Evolutionary conservation across 2,113 vertebrate genomes (phyloP), one percentile per base, ranked within the genome.

Genomic region (Hypanus sabinus): DNA sequence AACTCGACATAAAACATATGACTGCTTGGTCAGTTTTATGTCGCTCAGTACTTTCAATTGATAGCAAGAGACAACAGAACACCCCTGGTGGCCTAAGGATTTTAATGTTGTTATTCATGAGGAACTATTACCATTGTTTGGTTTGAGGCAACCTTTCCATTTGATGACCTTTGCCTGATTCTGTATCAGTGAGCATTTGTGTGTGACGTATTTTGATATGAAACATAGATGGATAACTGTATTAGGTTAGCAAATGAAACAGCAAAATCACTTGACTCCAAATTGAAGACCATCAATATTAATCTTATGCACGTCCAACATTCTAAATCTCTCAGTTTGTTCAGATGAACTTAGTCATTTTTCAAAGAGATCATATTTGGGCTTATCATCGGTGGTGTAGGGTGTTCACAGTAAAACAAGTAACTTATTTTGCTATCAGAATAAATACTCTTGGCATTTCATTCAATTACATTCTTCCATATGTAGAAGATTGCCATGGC

Each of bases 241-340:
- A 46, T 73, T 11, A 33, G 36, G 33, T 92, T 30, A 60, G 38
- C 60, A 60, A 46, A 68, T 71, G 62, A 38, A 92, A 71, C 33
- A 70, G 33, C 33, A 92, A 24, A 36, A 71, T 71, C 90, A 68
- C 90, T 92, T 92, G 88, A 91, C 88, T 70, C n/a, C 18, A 27
- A 20, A 91, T 70, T 91, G 88, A 91, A 91, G 30, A 36, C 18
- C 16, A 33, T 36, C 62, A 70, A 38, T 20, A 70, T 16, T 65
- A 91, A 36, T 30, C 65, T 92, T 46, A n/a, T 68, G 57, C 27
- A 18, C 16, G 10, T 68, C n/a, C 11, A 18, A n/a, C 10, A 33
- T 90, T 90, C 62, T 4, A n/a, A 68, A 30, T 62, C 12, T 16
- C 85, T 36, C n/a, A 2, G 60, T 12, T 68, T 68, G 22, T 3